Conservation (phyloP, 2,888 invertebrate genomes). For the Lithophane ornitopus region DNA sequence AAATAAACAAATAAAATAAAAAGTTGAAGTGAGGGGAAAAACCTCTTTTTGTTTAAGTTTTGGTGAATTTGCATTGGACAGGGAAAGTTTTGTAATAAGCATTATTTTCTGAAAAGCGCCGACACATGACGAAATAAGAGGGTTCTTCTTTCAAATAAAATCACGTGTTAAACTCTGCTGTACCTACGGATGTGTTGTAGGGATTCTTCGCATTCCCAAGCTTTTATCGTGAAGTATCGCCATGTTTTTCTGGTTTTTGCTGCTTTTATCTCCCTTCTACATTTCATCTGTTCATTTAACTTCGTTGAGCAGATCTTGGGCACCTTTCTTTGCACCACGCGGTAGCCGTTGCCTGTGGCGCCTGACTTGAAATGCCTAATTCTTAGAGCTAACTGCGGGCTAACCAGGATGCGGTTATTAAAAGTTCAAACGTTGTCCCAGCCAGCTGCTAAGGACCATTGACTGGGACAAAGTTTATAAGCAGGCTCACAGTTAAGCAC, state of each 20-base stretch:
- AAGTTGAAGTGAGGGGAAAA: not conserved
- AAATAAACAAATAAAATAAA: not conserved
- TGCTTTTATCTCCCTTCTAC: not conserved
- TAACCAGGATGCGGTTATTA: not conserved
- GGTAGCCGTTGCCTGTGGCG: too few species aligned
- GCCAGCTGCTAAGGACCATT: too few species aligned
- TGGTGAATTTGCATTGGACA: not conserved
- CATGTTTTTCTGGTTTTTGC: too few species aligned
- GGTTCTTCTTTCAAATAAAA: not conserved
- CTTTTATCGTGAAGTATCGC: not conserved
- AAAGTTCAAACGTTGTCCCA: not conserved
- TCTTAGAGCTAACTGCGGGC: conserved; percentile 9
- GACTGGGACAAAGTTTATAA: too few species aligned
- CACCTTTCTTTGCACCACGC: too few species aligned
- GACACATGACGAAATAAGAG: not conserved
- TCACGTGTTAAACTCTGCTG: not conserved
- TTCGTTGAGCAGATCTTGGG: not conserved
- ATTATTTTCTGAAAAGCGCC: not conserved
- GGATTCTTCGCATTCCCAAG: not conserved
- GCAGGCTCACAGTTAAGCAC: too few species aligned
- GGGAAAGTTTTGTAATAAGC: not conserved
- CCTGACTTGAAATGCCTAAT: conserved; percentile 5
- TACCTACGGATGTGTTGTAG: not conserved
- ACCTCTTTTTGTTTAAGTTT: not conserved
- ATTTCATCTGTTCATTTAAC: too few species aligned